A percentile compares a stretch with the other conserved stretches of the same genome.
Evolutionary conservation across 2,797 vertebrate genomes (phyloP).

Genomic region (Rhinatrema bivittatum): DNA sequence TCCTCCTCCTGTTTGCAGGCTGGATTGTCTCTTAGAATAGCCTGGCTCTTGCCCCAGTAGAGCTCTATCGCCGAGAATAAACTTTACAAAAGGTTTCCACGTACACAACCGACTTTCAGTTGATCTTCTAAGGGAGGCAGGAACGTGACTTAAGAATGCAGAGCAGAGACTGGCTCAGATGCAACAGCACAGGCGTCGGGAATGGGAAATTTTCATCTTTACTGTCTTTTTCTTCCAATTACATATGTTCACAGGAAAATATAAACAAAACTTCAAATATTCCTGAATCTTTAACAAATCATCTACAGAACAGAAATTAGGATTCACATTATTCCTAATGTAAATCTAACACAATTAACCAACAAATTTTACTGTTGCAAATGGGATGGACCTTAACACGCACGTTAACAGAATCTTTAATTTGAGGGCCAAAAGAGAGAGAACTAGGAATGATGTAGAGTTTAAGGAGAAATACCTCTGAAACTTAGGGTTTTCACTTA

Average conservation of each 20-base stretch:
- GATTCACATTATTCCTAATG: no score
- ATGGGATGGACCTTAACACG: no score
- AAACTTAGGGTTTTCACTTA: no score
- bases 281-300: slow-evolving; percentile 23
- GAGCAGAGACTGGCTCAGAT: slow-evolving; percentile 56
- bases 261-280: slow-evolving; percentile 20
- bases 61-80: slow-evolving; percentile 68
- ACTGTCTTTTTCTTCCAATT: no score
- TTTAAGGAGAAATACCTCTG: no score
- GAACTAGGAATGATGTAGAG: slow-evolving; percentile 11
- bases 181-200: slow-evolving; percentile 16
- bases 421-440: slow-evolving; percentile 12
- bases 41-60: slow-evolving; percentile 58
- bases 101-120: slow-evolving; percentile 65
- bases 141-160: slow-evolving; percentile 59
- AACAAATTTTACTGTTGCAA: no score
- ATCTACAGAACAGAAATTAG: no score
- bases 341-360: no score
- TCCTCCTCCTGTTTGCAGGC: slow-evolving; percentile 45
- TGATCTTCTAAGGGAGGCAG: slow-evolving; percentile 62
- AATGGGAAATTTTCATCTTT: no score
- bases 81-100: slow-evolving; percentile 61
- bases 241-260: no score
- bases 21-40: slow-evolving; percentile 60
- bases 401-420: slow-evolving; percentile 27